Evolutionary conservation across 1,140 invertebrate species (phyloP).

Genomic region (Piezodorus guildinii): DNA sequence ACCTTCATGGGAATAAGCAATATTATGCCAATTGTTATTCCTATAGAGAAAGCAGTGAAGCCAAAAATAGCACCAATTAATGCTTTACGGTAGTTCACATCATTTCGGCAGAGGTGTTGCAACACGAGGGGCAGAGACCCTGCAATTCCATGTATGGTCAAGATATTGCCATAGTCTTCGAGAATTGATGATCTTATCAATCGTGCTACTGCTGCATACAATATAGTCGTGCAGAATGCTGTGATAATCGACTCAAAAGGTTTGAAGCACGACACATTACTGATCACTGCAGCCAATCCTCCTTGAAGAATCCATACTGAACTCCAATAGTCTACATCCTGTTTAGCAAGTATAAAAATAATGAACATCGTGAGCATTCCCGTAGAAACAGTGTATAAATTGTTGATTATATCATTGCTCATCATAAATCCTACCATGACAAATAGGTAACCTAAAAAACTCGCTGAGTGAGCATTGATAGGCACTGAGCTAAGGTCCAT

Average conservation of each 20-base stretch:
- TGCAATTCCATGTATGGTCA: no score
- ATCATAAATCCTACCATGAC: not conserved
- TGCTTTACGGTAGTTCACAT: no score
- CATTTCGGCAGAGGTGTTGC: no score
- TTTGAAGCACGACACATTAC: not conserved
- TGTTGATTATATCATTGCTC: not conserved
- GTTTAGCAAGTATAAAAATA: not conserved
- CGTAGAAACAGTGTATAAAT: not conserved
- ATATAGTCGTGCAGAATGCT: not conserved
- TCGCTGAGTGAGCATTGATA: conserved; percentile 12
- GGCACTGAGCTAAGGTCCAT: conserved; percentile 13
- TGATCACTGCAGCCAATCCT: conserved; percentile 1
- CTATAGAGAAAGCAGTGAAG: no score
- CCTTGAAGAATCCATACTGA: conserved; percentile 17
- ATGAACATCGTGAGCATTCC: conserved; percentile 6
- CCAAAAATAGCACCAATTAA: no score
- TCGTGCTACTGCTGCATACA: no score
- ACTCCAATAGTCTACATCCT: conserved; percentile 2
- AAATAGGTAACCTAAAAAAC: conserved; percentile 7
- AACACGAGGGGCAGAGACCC: no score
- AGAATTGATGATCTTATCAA: no score
- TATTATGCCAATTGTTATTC: no score
- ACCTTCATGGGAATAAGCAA: no score
- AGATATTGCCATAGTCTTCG: no score
- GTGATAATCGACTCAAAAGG: not conserved